Evolutionary conservation across 2,888 invertebrate species (phyloP), one percentile per base, ranked within the genome.

Genomic region (Tribolium freemani): DNA sequence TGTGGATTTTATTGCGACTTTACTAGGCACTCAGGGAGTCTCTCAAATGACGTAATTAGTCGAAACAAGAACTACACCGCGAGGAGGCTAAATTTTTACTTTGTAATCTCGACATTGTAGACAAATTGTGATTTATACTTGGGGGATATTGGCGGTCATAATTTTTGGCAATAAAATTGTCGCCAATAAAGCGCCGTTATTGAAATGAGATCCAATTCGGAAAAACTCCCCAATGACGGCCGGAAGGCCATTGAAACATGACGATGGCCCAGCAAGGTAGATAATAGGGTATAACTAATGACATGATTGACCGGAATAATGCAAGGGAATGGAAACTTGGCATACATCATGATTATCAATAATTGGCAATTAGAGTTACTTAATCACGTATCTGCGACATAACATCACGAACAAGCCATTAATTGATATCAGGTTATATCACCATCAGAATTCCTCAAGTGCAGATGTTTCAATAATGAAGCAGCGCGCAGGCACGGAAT

Each of bases 321-420:
- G 30, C 61, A 31, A 70, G 63, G 48, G 61, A 56, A 53, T 44
- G 63, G 60, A 45, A 48, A 51, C 67, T 67, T 57, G 56, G 57
- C 57, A 67, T 57, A 67, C 57, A 67, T 69, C 69, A 69, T 69
- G 69, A 58, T 69, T 58, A 73, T 73, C 72, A 66, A 73, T 73
- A 73, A 73, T 69, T 73, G 64, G 53, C 66, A 73, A 73, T 69
- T 73, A 69, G 48, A 58, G 58, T 72, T 68, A 72, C 69, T 72
- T 72, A 69, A 73, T 69, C 69, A 72, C 44, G 30, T 56, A 53
- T 61, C 63, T 63, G 48, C 46, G 56, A 56, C 56, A 56, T 44
- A 54, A 70, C 54, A 53, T 69, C 51, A 61, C 69, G 31, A 60
- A 69, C 60, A 51, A 53, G 48, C 48, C 69, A 69, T 69, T 70